Evolutionary conservation across 1,140 invertebrate species (phyloP), one percentile per base, ranked within the genome.

Genomic region (Ylistrum balloti): DNA sequence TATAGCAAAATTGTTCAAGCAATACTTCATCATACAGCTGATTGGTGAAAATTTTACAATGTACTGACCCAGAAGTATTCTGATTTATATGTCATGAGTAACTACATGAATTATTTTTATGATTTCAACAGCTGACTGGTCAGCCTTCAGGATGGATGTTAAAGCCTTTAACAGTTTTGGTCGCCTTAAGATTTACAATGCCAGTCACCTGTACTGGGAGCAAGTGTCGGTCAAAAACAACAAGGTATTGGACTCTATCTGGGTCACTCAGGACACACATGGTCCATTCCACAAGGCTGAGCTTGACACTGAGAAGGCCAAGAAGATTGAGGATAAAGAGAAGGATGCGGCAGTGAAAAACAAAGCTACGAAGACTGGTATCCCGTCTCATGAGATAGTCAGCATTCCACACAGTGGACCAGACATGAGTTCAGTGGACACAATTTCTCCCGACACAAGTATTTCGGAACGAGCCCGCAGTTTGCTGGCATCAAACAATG

Each of bases 191-290:
- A 98, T 97, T 0, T 96, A 97, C 93, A 99, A 99, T 96, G 95
- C 94, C 28, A 98, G 98, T 13, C 99, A 99, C 96, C 94, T 99
- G 9, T 97, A 98, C 95, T 96, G 99, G 92, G 98, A 99, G 96
- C 99, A 99, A 97, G 97, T 99, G 33, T 98, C 98, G 9, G 87
- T 92, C 1, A 38, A 89, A 2, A 48, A 90, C 35, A 90, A 88
- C 33, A 33, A 90, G 15, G 86, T 94, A 0, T 48, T 95, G 10
- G 95, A 95, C 90, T 92, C 92, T 7, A 89, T 95, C 22, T 94
- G 93, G 93, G 91, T 95, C 10, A 91, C 91, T 7, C 94, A 95
- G 90, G 92, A 93, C 15, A 87, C 89, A 9, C 95, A 95, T 41
- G 94, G 94, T 28, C 93, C 93, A 28, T 74, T 74, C 56, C 56